Evolutionary conservation across 2,113 vertebrate species (phyloP), one percentile per base, ranked within the genome.

Genomic region (Otolemur garnettii): DNA sequence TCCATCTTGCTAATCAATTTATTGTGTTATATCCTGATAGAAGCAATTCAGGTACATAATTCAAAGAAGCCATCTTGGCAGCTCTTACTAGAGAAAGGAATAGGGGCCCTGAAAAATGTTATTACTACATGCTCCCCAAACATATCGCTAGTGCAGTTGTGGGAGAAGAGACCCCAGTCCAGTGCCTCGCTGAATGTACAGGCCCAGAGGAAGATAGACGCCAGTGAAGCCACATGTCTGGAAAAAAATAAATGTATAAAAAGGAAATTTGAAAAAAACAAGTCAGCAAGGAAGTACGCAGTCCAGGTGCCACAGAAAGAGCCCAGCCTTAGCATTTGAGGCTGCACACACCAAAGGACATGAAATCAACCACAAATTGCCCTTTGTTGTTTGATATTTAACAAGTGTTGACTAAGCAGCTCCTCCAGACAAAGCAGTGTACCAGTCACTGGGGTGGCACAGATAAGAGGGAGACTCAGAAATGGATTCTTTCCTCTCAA

Each of bases 1-100:
- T 97, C 96, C 91, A 0, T 95, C 95, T 96, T 95, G 80, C 97
- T 98, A 97, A 97, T 98, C 93, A 88, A 87, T 97, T 97, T 97
- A 96, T 97, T 97, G 53, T 91, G 87, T 97, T 97, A 95, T 85
- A 85, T 98, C 95, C 93, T 68, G 79, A 94, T 83, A 97, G 97
- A 97, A 95, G 89, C 96, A 97, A 97, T 98, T 98, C 88, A 84
- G 50, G 85, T 72, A 17, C 0, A 71, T 98, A 97, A 96, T 91
- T 98, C 97, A 88, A 38, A 82, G 92, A 91, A 62, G 59, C 91
- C 77, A 90, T 92, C 57, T 74, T 77, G 60, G 92, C 81, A 94
- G 97, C 33, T 96, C 93, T 98, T 97, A 90, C 94, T 69, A 59
- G 88, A 94, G 93, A 80, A 95, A 57, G 35, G 42, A 94, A 95